A percentile compares a stretch with the other conserved stretches of the same genome.
phyloP scores from a whole-genome alignment of 1,140 invertebrate genomes.

The Lysiphlebus fabarum region DNA sequence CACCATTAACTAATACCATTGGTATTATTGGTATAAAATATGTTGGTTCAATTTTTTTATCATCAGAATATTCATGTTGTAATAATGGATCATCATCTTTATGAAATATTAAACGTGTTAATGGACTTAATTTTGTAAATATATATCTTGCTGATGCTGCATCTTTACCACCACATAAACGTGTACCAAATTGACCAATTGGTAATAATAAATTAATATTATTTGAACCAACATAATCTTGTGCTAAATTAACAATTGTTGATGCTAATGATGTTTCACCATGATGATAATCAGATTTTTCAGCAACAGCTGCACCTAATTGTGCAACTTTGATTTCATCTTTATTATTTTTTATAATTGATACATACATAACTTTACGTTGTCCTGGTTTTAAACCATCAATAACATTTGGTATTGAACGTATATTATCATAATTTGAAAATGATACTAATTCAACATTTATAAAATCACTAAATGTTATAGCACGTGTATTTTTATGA shows the following conservation, averaged over 20 bases:
- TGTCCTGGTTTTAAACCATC: conserved; percentile 98
- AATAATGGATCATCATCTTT: conserved; percentile 86
- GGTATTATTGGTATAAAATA: conserved; percentile 96
- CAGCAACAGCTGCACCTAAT: conserved; percentile 94
- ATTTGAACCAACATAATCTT: conserved; percentile 98
- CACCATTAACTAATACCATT: conserved; percentile 95
- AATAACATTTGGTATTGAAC: conserved; percentile 91
- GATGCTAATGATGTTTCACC: conserved; percentile 74
- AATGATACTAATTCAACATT: conserved; percentile 97
- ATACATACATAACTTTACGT: conserved; percentile 93
- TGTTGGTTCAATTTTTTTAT: conserved; percentile 88
- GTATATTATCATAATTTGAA: conserved; percentile 94
- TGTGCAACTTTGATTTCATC: conserved; percentile 98
- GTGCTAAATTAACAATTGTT: conserved; percentile 97
- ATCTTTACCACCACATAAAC: conserved; percentile 88
- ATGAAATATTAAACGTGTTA: conserved; percentile 85
- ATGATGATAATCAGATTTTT: conserved; percentile 97
- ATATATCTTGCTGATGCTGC: conserved; percentile 97
- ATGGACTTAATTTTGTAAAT: conserved; percentile 82
- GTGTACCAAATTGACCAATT: conserved; percentile 94
- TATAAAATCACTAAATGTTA: conserved; percentile 92
- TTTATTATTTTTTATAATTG: conserved; percentile 95
- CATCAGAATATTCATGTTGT: conserved; percentile 90
- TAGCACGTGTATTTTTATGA: conserved; percentile 80
- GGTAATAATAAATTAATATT: conserved; percentile 96